Percentiles rank a stretch among this genome's conserved stretches.
Conservation (phyloP, 1,140 invertebrate genomes). For the Teleogryllus occipitalis region DNA sequence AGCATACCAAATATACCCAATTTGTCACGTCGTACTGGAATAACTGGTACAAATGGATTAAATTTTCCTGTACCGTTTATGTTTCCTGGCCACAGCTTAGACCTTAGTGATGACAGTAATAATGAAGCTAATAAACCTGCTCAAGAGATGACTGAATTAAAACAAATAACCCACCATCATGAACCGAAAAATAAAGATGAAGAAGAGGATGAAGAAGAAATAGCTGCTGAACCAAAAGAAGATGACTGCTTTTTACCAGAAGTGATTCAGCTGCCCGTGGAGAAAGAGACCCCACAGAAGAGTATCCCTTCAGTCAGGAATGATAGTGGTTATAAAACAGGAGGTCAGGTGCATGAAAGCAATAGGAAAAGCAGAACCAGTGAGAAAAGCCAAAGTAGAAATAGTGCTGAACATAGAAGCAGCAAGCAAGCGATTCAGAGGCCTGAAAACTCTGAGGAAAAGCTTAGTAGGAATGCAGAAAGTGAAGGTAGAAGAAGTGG, state of each 20-base stretch:
- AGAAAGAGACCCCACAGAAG: background rate
- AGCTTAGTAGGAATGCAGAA: background rate
- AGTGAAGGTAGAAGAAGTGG: background rate
- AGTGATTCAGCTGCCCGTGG: background rate
- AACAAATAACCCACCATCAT: background rate
- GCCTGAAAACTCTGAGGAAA: background rate
- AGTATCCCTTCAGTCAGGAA: background rate
- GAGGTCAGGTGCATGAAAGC: background rate
- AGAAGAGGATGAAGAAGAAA: background rate
- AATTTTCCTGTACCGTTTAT: no score
- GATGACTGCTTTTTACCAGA: background rate
- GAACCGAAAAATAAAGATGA: background rate
- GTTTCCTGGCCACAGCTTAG: background rate
- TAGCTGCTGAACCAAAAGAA: background rate
- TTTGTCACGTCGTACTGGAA: background rate
- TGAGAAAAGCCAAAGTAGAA: background rate
- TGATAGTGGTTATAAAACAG: background rate
- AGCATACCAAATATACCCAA: background rate
- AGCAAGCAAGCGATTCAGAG: background rate
- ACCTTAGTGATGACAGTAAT: background rate
- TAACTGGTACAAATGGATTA: no score
- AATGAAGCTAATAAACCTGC: background rate
- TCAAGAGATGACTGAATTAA: background rate
- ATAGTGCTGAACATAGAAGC: conserved; percentile 4
- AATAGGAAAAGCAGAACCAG: background rate